A percentile compares a stretch with the other conserved stretches of the same genome.
Conservation (phyloP, 2,888 invertebrate genomes). For the Brachyopa scutellaris region DNA sequence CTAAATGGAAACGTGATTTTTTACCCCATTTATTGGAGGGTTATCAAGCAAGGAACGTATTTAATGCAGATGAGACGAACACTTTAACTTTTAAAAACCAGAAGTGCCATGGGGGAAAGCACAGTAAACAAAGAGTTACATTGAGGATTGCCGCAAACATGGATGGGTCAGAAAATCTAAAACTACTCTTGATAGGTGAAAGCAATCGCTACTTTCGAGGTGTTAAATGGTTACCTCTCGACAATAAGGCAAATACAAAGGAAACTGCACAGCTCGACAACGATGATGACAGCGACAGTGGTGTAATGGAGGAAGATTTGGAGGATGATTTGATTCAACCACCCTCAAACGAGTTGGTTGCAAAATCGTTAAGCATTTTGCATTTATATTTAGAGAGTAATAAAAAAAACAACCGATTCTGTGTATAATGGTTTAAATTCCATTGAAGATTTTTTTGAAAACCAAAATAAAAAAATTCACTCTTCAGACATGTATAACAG, state of each 20-base stretch:
- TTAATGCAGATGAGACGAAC: constrained; percentile 31
- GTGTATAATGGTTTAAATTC: too few relatives aligned
- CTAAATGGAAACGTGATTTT: not conserved
- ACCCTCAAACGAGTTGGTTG: constrained; percentile 7
- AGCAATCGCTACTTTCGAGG: not conserved
- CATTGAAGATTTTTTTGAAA: too few relatives aligned
- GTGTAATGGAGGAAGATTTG: constrained; percentile 2
- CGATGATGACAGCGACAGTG: not conserved
- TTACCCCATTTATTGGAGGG: constrained; percentile 3
- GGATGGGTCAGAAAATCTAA: constrained; percentile 11
- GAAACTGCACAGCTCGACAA: too few relatives aligned
- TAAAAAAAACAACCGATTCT: not conserved
- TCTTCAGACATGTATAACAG: too few relatives aligned
- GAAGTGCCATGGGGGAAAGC: too few relatives aligned
- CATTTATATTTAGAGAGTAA: not conserved
- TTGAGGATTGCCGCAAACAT: constrained; percentile 21
- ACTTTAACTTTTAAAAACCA: constrained; percentile 6
- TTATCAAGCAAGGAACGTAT: not conserved
- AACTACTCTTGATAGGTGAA: constrained; percentile 14
- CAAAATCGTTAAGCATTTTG: not conserved
- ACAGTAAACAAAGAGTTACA: constrained; percentile 1
- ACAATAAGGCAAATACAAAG: too few relatives aligned
- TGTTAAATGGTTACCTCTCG: not conserved
- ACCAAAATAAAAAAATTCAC: too few relatives aligned
- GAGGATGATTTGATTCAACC: constrained; percentile 12